These are phyloP conservation scores for Eupeodes latifasciatus DNA, from an alignment of 2,888 invertebrate genomes.

Conservation along the genomic window DNA sequence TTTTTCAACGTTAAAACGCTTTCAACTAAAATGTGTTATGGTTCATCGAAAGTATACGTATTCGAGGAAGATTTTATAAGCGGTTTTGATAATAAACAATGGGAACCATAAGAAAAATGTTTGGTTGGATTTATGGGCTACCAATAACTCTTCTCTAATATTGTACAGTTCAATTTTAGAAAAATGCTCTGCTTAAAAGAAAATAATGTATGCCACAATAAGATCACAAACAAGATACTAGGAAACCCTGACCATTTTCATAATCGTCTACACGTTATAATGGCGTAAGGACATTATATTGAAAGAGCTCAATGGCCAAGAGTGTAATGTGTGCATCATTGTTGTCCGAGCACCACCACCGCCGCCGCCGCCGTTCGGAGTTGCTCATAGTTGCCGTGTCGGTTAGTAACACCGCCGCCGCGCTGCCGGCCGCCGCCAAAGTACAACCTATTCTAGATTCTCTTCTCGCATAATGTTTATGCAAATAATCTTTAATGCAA, in stretches of 20 bases:
- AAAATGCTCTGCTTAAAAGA: too few relatives aligned
- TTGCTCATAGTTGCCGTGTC: neutral
- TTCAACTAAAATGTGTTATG: too few relatives aligned
- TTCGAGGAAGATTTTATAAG: too few relatives aligned
- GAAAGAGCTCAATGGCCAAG: constrained; percentile 42
- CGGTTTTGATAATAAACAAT: too few relatives aligned
- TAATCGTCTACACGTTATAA: constrained; percentile 59
- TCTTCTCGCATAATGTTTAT: constrained; percentile 6
- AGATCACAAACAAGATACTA: neutral
- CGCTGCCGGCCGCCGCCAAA: neutral
- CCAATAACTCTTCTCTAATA: too few relatives aligned
- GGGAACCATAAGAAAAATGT: too few relatives aligned
- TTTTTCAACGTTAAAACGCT: too few relatives aligned
- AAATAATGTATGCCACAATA: too few relatives aligned
- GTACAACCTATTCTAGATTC: constrained; percentile 6
- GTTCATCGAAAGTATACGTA: too few relatives aligned
- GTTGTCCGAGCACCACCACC: constrained; percentile 28
- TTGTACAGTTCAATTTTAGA: too few relatives aligned
- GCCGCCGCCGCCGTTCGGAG: neutral
- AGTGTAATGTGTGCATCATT: constrained; percentile 38
- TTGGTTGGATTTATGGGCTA: too few relatives aligned
- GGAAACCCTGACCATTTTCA: constrained; percentile 24
- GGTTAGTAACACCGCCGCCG: too few relatives aligned
- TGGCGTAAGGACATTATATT: constrained; percentile 59
- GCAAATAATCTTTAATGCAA: constrained; percentile 48